Percentiles rank a stretch among this genome's conserved stretches.
Evolutionary conservation across 2,888 invertebrate species (phyloP).

Genomic region (Orchesellides sinensis): DNA sequence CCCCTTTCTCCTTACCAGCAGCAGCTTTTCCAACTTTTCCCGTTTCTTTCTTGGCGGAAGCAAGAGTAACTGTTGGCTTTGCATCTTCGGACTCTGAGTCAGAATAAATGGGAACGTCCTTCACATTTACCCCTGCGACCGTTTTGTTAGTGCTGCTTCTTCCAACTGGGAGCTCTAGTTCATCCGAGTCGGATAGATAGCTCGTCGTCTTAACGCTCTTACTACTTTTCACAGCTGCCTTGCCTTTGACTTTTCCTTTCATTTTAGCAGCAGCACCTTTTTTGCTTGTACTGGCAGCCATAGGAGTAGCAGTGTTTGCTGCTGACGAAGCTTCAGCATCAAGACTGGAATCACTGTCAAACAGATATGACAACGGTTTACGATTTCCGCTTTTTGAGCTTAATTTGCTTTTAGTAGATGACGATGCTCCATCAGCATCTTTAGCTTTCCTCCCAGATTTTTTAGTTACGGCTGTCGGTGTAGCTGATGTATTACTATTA

Average conservation of each 20-base stretch:
- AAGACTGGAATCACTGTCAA: constrained; percentile 80
- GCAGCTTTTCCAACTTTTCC: background rate
- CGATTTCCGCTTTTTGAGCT: constrained; percentile 68
- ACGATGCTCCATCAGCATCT: constrained; percentile 34
- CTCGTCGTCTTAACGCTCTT: constrained; percentile 25
- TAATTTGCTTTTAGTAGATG: constrained; percentile 50
- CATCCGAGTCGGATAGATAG: constrained; percentile 85
- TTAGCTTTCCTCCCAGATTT: constrained; percentile 76
- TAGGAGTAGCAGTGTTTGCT: constrained; percentile 72
- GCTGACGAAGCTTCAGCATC: constrained; percentile 78
- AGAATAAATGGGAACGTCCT: constrained; percentile 81
- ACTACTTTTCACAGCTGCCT: constrained; percentile 15
- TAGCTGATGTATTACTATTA: background rate
- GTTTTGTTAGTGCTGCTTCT: constrained; percentile 7
- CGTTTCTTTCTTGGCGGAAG: constrained; percentile 30
- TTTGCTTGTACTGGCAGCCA: constrained; percentile 68
- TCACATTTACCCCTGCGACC: constrained; percentile 34
- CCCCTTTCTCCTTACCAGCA: constrained; percentile 2
- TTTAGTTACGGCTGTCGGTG: constrained; percentile 77
- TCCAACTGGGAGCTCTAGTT: constrained; percentile 76
- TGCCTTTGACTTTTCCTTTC: constrained; percentile 73
- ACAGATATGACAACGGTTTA: constrained; percentile 76
- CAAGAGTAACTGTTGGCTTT: background rate
- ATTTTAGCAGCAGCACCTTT: constrained; percentile 59
- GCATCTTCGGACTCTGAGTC: constrained; percentile 81